Conservation (phyloP, 2,888 invertebrate species). For the Pediacus dermestoides region DNA sequence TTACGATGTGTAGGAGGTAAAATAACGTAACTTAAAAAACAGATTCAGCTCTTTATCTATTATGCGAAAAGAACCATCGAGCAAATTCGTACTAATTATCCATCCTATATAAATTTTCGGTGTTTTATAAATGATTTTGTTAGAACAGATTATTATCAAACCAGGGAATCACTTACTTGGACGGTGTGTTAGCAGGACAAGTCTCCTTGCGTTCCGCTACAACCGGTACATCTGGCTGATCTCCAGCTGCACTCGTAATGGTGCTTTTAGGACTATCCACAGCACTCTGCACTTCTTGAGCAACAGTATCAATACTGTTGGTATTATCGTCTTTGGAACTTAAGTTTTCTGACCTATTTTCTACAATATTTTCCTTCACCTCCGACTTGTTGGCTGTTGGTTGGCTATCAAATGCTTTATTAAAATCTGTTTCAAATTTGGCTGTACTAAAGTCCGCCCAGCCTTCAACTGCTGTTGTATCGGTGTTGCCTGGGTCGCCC, state of each 20-base stretch:
- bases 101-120: no score
- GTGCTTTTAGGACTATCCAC: background rate
- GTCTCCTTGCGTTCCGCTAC: constrained; percentile 15
- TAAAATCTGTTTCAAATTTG: constrained; percentile 37
- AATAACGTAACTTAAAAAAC: constrained; percentile 11
- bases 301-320: constrained; percentile 24
- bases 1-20: no score
- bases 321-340: constrained; percentile 16
- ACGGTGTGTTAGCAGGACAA: constrained; percentile 28
- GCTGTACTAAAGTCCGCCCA: constrained; percentile 51
- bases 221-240: constrained; percentile 2
- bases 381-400: constrained; percentile 6
- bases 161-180: constrained; percentile 32
- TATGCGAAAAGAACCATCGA: no score
- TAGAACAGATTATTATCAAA: constrained; percentile 2
- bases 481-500: constrained; percentile 22
- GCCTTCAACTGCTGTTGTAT: constrained; percentile 25
- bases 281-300: constrained; percentile 13
- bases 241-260: constrained; percentile 11
- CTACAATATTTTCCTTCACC: constrained; percentile 33
- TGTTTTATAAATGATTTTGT: constrained; percentile 3
- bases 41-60: constrained; percentile 4
- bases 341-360: constrained; percentile 16
- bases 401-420: constrained; percentile 17
- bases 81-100: no score